Evolutionary conservation across 2,888 invertebrate species (phyloP).

Genomic region (Amblyjoppa proteus): DNA sequence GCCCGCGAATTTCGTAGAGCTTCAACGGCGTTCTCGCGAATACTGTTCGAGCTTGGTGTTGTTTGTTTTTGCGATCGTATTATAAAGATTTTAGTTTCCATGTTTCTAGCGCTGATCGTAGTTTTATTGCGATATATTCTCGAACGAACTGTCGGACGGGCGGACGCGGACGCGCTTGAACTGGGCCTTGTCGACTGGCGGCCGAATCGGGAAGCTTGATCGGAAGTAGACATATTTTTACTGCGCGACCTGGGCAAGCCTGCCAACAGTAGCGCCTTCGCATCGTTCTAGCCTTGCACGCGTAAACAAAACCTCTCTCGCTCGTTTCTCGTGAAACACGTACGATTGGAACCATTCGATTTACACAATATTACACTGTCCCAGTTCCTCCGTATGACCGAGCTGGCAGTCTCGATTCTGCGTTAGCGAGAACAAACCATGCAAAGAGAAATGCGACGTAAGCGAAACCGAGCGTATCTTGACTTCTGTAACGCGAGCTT

Average conservation of each 20-base stretch:
- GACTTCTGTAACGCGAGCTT: slow-evolving; percentile 23
- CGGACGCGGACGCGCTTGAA: background rate
- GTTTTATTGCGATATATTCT: background rate
- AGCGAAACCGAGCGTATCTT: slow-evolving; percentile 25
- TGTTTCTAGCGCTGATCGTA: background rate
- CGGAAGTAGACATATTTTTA: background rate
- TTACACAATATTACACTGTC: background rate
- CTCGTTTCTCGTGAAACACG: background rate
- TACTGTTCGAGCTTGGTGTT: background rate
- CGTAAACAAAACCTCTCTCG: background rate
- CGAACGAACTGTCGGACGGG: background rate
- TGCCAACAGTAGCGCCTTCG: background rate
- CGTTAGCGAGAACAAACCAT: background rate
- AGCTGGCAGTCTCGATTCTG: background rate
- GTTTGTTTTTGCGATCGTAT: no score
- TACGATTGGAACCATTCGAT: background rate
- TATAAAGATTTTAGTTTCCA: background rate
- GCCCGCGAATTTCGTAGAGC: no score
- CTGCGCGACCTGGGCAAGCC: background rate
- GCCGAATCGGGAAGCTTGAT: background rate
- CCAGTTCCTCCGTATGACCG: background rate
- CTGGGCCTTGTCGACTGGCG: background rate
- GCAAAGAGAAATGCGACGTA: slow-evolving; percentile 26
- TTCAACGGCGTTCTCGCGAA: no score
- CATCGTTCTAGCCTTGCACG: background rate